phyloP scores from a whole-genome alignment of 2,888 invertebrate species.

The Tortrix viridana region DNA sequence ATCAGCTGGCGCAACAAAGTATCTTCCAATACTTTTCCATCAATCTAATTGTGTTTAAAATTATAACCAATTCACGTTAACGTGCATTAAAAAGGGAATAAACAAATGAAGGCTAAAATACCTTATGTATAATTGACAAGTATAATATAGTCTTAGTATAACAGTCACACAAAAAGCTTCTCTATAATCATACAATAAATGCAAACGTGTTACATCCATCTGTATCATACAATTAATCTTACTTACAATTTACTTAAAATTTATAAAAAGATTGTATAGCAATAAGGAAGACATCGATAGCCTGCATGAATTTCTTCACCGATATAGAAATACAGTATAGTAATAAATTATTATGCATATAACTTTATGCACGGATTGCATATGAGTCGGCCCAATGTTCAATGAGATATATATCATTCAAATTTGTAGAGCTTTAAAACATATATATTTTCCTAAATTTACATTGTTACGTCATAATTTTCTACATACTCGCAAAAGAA shows the following conservation, averaged over 20 bases:
- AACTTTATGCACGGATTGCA: slow-evolving; percentile 3
- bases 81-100: neutral
- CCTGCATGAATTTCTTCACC: slow-evolving; percentile 79
- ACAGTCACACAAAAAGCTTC: slow-evolving; percentile 36
- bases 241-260: slow-evolving; percentile 71
- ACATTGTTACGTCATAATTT: too few relatives aligned
- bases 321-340: slow-evolving; percentile 65
- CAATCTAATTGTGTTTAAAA: too few relatives aligned
- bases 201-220: slow-evolving; percentile 12
- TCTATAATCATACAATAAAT: slow-evolving; percentile 6
- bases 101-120: slow-evolving; percentile 1
- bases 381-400: slow-evolving; percentile 6
- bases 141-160: slow-evolving; percentile 37
- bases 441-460: too few relatives aligned
- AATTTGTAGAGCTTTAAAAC: too few relatives aligned
- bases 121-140: slow-evolving; percentile 39
- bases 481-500: too few relatives aligned
- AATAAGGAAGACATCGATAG: slow-evolving; percentile 84
- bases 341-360: slow-evolving; percentile 21
- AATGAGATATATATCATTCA: slow-evolving; percentile 1
- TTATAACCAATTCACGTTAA: neutral
- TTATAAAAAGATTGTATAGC: slow-evolving; percentile 82
- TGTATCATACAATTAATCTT: slow-evolving; percentile 54
- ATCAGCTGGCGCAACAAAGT: too few relatives aligned
- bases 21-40: too few relatives aligned